Evolutionary conservation across 1,140 invertebrate species (phyloP).

Genomic region (Nasonia vitripennis): DNA sequence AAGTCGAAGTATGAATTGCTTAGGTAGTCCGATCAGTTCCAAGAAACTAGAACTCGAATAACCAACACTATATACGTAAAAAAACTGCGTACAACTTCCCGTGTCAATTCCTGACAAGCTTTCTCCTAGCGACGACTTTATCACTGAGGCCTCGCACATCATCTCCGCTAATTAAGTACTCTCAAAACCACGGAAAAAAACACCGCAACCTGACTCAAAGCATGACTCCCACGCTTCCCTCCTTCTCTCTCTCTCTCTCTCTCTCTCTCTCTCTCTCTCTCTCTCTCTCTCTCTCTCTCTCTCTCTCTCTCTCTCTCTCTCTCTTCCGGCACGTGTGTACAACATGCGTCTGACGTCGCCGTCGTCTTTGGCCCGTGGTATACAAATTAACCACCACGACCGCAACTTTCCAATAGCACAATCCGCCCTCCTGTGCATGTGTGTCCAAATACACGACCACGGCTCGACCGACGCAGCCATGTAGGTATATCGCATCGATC

Average conservation of each 20-base stretch:
- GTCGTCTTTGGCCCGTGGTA: not conserved
- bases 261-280: too few species aligned
- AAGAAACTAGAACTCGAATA: too few species aligned
- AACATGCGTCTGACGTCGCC: conserved; percentile 1
- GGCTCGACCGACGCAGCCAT: conserved; percentile 2
- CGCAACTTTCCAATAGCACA: conserved; percentile 54
- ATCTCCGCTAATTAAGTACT: not conserved
- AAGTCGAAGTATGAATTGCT: too few species aligned
- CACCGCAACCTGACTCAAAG: not conserved
- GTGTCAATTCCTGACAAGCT: not conserved
- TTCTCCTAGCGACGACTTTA: not conserved
- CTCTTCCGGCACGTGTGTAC: not conserved
- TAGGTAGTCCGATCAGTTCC: too few species aligned
- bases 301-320: too few species aligned
- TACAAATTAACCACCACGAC: conserved; percentile 53
- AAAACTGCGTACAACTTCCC: too few species aligned
- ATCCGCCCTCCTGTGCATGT: conserved; percentile 27
- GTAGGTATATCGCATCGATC: conserved; percentile 29
- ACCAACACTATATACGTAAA: too few species aligned
- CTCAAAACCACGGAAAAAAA: too few species aligned
- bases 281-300: too few species aligned
- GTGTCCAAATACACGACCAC: not conserved
- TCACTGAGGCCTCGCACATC: not conserved
- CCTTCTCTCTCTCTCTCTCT: not conserved
- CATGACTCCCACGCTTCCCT: not conserved